phyloP scores from a whole-genome alignment of 2,113 vertebrate species.

The Alouatta palliata region DNA sequence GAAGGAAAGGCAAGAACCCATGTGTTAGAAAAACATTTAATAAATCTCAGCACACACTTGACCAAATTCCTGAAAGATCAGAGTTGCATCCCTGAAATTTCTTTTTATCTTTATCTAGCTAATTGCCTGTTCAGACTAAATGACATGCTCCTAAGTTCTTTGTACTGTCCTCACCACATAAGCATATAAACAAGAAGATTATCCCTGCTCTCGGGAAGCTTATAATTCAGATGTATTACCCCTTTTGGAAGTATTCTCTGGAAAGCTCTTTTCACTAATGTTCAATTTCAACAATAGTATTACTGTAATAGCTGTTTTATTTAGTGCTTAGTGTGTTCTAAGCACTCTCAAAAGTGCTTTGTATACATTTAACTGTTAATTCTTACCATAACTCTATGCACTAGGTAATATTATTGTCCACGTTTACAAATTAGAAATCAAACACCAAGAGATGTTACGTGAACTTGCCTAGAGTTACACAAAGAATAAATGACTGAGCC shows the following conservation, averaged over 20 bases:
- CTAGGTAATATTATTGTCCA: background rate
- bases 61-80: background rate
- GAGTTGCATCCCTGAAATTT: background rate
- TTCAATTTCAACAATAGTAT: background rate
- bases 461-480: background rate
- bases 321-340: background rate
- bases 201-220: background rate
- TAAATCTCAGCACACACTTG: background rate
- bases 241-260: background rate
- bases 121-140: background rate
- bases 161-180: background rate
- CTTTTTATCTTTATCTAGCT: background rate
- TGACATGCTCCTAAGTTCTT: background rate
- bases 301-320: background rate
- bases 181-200: background rate
- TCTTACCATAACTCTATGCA: background rate
- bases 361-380: background rate
- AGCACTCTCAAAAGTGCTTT: background rate
- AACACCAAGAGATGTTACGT: background rate
- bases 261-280: background rate
- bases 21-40: conserved; percentile 10
- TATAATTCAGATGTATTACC: background rate
- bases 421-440: background rate
- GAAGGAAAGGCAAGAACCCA: conserved; percentile 12
- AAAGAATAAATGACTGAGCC: background rate